Evolutionary conservation across 2,888 invertebrate species (phyloP).

Genomic region (Apantesis nais): DNA sequence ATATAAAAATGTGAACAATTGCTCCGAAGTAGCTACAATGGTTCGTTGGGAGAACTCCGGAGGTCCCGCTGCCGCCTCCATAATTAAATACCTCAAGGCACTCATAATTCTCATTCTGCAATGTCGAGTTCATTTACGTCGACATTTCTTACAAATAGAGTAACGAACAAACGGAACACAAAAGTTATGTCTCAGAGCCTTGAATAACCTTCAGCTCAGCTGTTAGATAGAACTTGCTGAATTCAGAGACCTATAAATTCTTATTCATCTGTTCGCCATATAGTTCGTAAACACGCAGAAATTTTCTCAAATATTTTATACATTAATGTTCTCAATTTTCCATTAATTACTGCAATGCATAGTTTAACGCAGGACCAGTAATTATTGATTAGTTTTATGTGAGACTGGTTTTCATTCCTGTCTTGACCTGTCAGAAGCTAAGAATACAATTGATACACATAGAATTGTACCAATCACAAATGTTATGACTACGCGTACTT

Average conservation of each 20-base stretch:
- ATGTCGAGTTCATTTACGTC: constrained; percentile 12
- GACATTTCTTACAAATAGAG: constrained; percentile 15
- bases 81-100: constrained; percentile 17
- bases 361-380: too few species aligned
- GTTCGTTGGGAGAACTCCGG: neutral
- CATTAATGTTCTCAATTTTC: too few species aligned
- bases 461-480: neutral
- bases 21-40: neutral
- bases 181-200: constrained; percentile 4
- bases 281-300: neutral
- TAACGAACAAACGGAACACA: constrained; percentile 1
- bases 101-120: constrained; percentile 14
- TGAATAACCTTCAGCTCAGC: constrained; percentile 1
- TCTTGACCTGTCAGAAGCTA: neutral
- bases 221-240: constrained; percentile 1
- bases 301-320: neutral
- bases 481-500: too few species aligned
- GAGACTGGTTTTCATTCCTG: neutral
- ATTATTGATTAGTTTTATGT: neutral
- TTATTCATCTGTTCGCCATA: neutral
- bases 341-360: too few species aligned
- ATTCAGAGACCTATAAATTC: neutral
- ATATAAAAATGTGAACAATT: constrained; percentile 5
- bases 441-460: neutral
- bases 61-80: constrained; percentile 10